A percentile compares a stretch with the other conserved stretches of the same genome.
Evolutionary conservation across 2,888 invertebrate genomes (phyloP).

Genomic region (Eumerus sabulonum): DNA sequence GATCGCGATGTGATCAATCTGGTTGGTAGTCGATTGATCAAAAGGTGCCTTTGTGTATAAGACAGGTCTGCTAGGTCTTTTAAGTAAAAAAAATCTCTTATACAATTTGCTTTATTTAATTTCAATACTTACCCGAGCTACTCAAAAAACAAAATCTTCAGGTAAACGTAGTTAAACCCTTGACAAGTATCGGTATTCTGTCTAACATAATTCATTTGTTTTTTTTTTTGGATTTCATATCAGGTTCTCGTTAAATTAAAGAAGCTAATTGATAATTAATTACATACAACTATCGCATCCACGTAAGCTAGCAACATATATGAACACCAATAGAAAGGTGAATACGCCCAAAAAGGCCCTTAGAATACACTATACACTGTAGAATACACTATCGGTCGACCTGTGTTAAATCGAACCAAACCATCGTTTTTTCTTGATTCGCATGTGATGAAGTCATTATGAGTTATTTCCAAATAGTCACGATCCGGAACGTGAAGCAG

Average conservation of each 20-base stretch:
- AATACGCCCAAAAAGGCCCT: conserved; percentile 8
- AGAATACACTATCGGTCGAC: background rate
- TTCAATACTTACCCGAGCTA: too few species aligned
- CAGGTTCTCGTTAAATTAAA: background rate
- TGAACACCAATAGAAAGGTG: conserved; percentile 2
- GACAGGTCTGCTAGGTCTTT: too few species aligned
- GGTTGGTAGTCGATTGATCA: too few species aligned
- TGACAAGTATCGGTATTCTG: too few species aligned
- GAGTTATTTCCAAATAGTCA: conserved; percentile 36
- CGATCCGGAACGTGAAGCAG: too few species aligned
- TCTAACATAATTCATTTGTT: too few species aligned
- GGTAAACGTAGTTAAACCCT: too few species aligned
- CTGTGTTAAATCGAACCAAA: conserved; percentile 36
- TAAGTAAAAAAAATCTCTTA: too few species aligned
- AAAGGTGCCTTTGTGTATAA: too few species aligned
- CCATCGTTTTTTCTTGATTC: conserved; percentile 44
- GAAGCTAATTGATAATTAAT: conserved; percentile 54
- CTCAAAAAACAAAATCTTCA: too few species aligned
- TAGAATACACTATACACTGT: background rate
- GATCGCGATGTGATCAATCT: too few species aligned
- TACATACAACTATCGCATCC: conserved; percentile 18
- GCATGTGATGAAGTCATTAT: conserved; percentile 67
- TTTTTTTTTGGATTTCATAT: background rate
- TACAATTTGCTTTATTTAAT: too few species aligned
- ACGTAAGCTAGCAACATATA: background rate